A percentile compares a stretch with the other conserved stretches of the same genome.
These are phyloP conservation scores for Morpho deidamia DNA, from an alignment of 2,888 invertebrate genomes.

Conservation along the genomic window DNA sequence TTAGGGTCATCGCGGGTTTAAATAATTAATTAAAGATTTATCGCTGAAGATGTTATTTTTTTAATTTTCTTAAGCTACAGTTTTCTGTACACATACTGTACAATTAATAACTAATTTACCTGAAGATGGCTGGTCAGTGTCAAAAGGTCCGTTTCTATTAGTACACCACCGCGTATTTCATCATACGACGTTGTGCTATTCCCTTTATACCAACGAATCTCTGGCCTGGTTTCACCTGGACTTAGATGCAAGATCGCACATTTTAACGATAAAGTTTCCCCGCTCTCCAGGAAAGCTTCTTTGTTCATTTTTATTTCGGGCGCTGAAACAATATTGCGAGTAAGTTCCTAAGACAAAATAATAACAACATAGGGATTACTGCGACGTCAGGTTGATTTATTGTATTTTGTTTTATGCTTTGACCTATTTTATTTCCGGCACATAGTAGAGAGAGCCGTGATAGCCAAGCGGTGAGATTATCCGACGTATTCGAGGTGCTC, in stretches of 20 bases:
- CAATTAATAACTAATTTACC: slow-evolving; percentile 34
- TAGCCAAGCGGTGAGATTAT: too few species aligned
- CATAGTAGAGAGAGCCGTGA: too few species aligned
- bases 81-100: too few species aligned
- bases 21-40: too few species aligned
- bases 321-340: slow-evolving; percentile 33
- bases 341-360: neutral
- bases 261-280: slow-evolving; percentile 64
- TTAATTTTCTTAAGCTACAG: too few species aligned
- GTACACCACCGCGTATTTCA: slow-evolving; percentile 68
- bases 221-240: slow-evolving; percentile 46
- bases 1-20: too few species aligned
- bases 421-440: neutral
- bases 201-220: slow-evolving; percentile 60
- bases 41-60: too few species aligned
- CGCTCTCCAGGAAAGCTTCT: slow-evolving; percentile 65
- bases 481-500: too few species aligned
- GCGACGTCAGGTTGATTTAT: neutral
- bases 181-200: slow-evolving; percentile 51
- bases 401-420: slow-evolving; percentile 1
- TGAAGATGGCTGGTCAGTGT: slow-evolving; percentile 63
- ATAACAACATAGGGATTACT: neutral
- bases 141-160: slow-evolving; percentile 63
- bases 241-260: slow-evolving; percentile 56
- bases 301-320: slow-evolving; percentile 63